phyloP scores from a whole-genome alignment of 2,888 invertebrate species.

The Oligia strigilis region DNA sequence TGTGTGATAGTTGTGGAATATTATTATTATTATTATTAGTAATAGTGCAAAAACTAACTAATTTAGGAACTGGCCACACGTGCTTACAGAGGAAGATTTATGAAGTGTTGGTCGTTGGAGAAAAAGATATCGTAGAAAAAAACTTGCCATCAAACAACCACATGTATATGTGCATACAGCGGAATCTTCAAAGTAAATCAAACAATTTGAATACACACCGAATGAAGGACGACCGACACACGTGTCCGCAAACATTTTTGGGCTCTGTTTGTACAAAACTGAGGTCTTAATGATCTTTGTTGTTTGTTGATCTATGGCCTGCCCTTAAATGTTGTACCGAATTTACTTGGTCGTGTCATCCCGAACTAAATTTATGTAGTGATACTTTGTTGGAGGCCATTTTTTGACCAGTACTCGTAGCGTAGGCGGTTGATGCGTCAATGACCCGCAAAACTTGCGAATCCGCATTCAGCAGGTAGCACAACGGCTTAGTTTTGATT shows the following conservation, averaged over 20 bases:
- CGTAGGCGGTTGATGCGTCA: slow-evolving; percentile 89
- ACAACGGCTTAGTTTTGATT: slow-evolving; percentile 74
- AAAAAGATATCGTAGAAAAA: slow-evolving; percentile 59
- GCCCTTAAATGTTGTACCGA: slow-evolving; percentile 61
- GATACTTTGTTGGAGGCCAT: slow-evolving; percentile 65
- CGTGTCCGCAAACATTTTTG: slow-evolving; percentile 86
- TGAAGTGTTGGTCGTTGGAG: slow-evolving; percentile 57
- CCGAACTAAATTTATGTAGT: slow-evolving; percentile 60
- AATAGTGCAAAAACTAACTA: slow-evolving; percentile 36
- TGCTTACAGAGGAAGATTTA: slow-evolving; percentile 67
- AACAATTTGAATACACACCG: slow-evolving; percentile 80
- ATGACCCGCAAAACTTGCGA: slow-evolving; percentile 89
- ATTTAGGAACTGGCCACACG: slow-evolving; percentile 55
- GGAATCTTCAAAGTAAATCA: slow-evolving; percentile 83
- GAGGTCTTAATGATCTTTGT: slow-evolving; percentile 76
- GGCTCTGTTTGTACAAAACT: slow-evolving; percentile 81
- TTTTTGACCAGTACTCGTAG: slow-evolving; percentile 82
- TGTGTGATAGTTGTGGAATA: too few relatives aligned
- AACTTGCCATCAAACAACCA: slow-evolving; percentile 62
- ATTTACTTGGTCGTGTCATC: slow-evolving; percentile 55
- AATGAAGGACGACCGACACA: slow-evolving; percentile 83
- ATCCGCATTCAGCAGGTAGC: slow-evolving; percentile 88
- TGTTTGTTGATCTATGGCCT: slow-evolving; percentile 72
- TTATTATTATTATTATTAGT: too few relatives aligned
- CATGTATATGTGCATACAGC: slow-evolving; percentile 79